Conservation (phyloP, 2,888 invertebrate genomes). For the Cerastoderma edule region DNA sequence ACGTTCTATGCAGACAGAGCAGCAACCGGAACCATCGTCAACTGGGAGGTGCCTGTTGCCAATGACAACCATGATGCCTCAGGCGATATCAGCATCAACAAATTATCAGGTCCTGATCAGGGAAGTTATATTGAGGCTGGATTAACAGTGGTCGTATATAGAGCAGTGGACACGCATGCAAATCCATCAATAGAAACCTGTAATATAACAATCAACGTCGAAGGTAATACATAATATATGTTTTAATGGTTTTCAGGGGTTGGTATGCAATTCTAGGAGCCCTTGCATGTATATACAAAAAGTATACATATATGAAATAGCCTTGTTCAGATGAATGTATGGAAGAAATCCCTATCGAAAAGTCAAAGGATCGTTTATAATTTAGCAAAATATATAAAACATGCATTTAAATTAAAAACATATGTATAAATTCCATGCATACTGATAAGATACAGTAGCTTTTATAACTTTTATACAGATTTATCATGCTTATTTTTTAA, state of each 20-base stretch:
- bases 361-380: too few species aligned
- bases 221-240: background rate
- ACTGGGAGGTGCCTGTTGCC: slow-evolving; percentile 8
- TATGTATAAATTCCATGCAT: too few species aligned
- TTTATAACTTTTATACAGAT: too few species aligned
- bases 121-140: slow-evolving; percentile 6
- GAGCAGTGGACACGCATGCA: slow-evolving; percentile 5
- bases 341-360: too few species aligned
- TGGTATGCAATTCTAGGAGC: too few species aligned
- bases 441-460: too few species aligned
- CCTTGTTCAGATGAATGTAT: too few species aligned
- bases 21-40: background rate
- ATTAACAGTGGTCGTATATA: slow-evolving; percentile 7
- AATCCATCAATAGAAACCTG: slow-evolving; percentile 13
- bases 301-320: too few species aligned
- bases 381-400: too few species aligned
- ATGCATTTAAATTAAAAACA: too few species aligned
- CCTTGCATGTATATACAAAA: too few species aligned
- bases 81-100: background rate
- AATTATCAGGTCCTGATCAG: background rate
- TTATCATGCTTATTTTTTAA: too few species aligned
- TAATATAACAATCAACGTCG: background rate
- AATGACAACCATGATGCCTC: slow-evolving; percentile 5
- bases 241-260: background rate
- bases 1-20: slow-evolving; percentile 9